Base-by-base conservation (phyloP, 2,888 invertebrate species). In the Rutpela maculata region DNA sequence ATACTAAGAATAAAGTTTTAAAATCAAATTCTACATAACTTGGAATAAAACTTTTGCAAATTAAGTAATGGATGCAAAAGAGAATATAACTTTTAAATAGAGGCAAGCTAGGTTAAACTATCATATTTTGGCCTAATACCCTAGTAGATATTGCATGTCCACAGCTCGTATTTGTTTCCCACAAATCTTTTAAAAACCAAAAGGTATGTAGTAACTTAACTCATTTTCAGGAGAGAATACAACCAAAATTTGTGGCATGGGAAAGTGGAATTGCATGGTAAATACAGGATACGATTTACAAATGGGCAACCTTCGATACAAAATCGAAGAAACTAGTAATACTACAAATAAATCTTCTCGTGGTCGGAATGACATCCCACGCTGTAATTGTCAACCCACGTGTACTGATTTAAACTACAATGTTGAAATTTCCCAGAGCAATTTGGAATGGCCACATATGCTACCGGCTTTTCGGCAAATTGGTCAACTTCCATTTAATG, bases 321-420 rank as follows among this genome's bases (percentile, higher is more conserved):
- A 81, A 69, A 62, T 84, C 12, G 67, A 75, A 0, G 63, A 66
- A 71, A 38, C 70, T 1, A 69, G 38, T 35, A 70, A 43, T 43
- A 62, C 5, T 10, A 70, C 69, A 11, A 65, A 35, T n/a, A 59
- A 69, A 11, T 65, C 22, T 19, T 19, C 50, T 50, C 66, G 65
- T 10, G 65, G 63, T 15, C 18, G 66, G 26, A 57, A 70, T 5
- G n/a, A 66, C 38, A 57, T 78, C 15, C 87, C 87, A 65, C 87
- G 90, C 10, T 93, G 93, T 85, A 88, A 90, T 69, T 93, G 93
- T 83, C 86, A 93, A 50, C 93, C 92, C 62, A 90, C 93, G 0
- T 94, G 94, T 86, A 92, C 93, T 0, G 93, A 94, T 12, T 92
- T 94, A 65, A 92, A 92, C 43, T 94, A 94, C 82, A 93, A 94